A percentile compares a stretch with the other conserved stretches of the same genome.
Conservation (phyloP, 2,888 invertebrate genomes). For the Lordiphosa fenestrarum region DNA sequence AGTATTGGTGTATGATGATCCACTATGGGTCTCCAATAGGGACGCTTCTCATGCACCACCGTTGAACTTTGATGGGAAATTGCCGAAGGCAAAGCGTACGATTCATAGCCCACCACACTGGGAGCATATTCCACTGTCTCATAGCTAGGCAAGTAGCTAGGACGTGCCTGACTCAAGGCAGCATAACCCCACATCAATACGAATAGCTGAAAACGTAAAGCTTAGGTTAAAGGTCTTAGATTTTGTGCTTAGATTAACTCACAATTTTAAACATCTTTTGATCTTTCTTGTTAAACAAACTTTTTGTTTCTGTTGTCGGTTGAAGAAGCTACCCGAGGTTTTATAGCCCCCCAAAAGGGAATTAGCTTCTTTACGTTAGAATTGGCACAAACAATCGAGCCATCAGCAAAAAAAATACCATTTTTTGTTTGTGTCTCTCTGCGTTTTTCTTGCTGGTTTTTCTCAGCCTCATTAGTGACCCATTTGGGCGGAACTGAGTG, state of each 20-base stretch:
- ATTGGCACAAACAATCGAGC: constrained; percentile 72
- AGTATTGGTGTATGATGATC: constrained; percentile 59
- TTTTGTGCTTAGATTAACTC: constrained; percentile 39
- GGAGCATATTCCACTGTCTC: constrained; percentile 70
- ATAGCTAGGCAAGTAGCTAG: constrained; percentile 71
- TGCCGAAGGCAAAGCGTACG: constrained; percentile 69
- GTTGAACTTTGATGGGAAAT: constrained; percentile 79
- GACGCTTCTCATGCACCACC: constrained; percentile 78
- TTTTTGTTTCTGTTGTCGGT: constrained; percentile 47
- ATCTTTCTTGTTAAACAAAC: constrained; percentile 20
- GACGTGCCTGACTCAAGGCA: constrained; percentile 49
- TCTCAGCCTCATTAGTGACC: constrained; percentile 70
- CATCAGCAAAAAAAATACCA: constrained; percentile 47
- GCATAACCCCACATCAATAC: constrained; percentile 27
- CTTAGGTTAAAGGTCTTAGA: not conserved
- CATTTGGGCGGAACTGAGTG: constrained; percentile 74
- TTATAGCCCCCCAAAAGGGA: constrained; percentile 52
- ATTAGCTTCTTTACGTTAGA: constrained; percentile 68
- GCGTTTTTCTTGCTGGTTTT: constrained; percentile 24
- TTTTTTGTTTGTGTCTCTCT: constrained; percentile 19
- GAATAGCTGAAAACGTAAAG: constrained; percentile 29
- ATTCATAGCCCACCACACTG: constrained; percentile 72
- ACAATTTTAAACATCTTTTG: constrained; percentile 75
- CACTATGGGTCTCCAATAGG: constrained; percentile 75
- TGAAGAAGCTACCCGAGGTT: constrained; percentile 47